Evolutionary conservation across 2,113 vertebrate genomes (phyloP).

Genomic region (Chaetops frenatus): DNA sequence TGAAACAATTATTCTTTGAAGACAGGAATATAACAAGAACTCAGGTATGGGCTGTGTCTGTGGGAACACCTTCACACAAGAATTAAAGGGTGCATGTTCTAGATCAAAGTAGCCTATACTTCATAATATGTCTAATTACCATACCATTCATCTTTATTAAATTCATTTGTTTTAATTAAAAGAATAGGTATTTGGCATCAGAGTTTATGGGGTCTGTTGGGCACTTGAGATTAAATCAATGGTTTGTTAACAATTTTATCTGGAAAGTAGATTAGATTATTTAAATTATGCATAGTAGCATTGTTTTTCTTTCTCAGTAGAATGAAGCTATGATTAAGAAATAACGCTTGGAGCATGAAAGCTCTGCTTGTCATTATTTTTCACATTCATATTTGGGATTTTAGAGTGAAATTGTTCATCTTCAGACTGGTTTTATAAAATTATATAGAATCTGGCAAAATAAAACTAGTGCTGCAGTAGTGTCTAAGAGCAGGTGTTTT

Average conservation of each 20-base stretch:
- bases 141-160: background rate
- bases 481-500: conserved; percentile 2
- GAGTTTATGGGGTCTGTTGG: background rate
- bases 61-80: background rate
- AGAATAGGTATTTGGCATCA: background rate
- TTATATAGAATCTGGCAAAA: background rate
- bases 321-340: conserved; percentile 32
- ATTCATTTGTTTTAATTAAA: background rate
- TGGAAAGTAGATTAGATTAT: background rate
- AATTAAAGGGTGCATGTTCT: background rate
- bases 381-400: background rate
- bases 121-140: background rate
- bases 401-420: background rate
- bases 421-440: conserved; percentile 37
- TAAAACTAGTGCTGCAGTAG: background rate
- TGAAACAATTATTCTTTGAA: background rate
- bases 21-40: background rate
- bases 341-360: background rate
- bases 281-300: conserved; percentile 21
- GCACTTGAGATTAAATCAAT: conserved; percentile 12
- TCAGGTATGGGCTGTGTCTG: background rate
- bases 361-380: conserved; percentile 43
- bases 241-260: conserved; percentile 25
- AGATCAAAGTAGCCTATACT: background rate
- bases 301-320: background rate